Evolutionary conservation across 1,140 invertebrate genomes (phyloP), one percentile per base, ranked within the genome.

Genomic region (Anagrus nilaparvatae): DNA sequence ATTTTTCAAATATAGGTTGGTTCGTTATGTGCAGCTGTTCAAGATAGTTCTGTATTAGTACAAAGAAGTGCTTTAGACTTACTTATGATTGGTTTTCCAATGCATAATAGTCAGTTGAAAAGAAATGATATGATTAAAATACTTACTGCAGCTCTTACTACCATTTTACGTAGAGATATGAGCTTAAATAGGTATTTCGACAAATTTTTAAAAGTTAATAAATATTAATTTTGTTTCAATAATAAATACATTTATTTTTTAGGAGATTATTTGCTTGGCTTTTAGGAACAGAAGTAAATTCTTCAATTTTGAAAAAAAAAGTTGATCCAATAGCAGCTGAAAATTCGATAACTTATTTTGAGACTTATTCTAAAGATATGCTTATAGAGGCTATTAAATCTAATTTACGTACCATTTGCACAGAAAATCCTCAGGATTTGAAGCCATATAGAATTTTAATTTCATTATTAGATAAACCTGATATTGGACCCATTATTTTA

Each of bases 91-190:
- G 87, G 84, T 16, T 90, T 95, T 61, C 90, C 90, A 14, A 79
- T 94, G 66, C 84, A 92, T 56, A 84, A 81, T 42, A 79, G 76
- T 46, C 83, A 88, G 58, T 67, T 93, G 17, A 71, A 76, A 2
- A 73, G 78, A 49, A 65, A 75, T 5, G 86, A 92, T 61, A 78
- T 88, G 72, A 76, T 85, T 7, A 72, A 76, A 36, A 65, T 96
- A 36, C 76, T 91, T 2, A 85, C 82, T 18, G 78, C 88, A 42
- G 83, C 84, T 20, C 63, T 95, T 37, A 77, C 80, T 24, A 88
- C 92, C 1, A 81, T 96, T 44, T 66, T 96, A 9, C 64, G 91
- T 31, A 72, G 92, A 48, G 92, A 96, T 59, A 91, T 93, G 83
- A 93, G 88, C 31, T 71, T 96, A 12, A 96, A 95, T 62, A 75